phyloP scores from a whole-genome alignment of 2,888 invertebrate genomes.

The Pristionchus exspectatus region DNA sequence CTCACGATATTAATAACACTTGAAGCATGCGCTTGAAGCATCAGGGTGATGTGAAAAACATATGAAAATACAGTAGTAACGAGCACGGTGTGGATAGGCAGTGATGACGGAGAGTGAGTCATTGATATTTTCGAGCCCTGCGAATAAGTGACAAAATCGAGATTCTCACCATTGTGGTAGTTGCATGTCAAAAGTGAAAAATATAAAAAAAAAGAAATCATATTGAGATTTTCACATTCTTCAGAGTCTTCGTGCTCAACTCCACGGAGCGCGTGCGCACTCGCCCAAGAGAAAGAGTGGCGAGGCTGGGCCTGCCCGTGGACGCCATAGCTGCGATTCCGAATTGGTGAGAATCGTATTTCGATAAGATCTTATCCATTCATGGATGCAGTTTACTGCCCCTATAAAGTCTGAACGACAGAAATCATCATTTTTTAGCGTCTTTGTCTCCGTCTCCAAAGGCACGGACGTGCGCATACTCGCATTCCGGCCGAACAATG shows the following conservation, averaged over 20 bases:
- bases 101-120: conserved; percentile 64
- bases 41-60: background rate
- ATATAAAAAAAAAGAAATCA: too few species aligned
- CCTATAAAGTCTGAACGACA: background rate
- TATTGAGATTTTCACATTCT: too few species aligned
- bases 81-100: conserved; percentile 75
- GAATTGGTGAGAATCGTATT: conserved; percentile 6
- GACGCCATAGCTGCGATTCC: conserved; percentile 58
- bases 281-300: conserved; percentile 68
- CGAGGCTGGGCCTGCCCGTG: conserved; percentile 59
- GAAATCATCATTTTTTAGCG: background rate
- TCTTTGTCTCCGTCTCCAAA: conserved; percentile 52
- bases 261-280: conserved; percentile 70
- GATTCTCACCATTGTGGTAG: too few species aligned
- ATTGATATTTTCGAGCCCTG: too few species aligned
- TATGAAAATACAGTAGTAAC: conserved; percentile 32
- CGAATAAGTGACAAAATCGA: too few species aligned
- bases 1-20: too few species aligned
- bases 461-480: conserved; percentile 25
- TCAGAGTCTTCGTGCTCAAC: conserved; percentile 71
- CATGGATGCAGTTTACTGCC: too few species aligned
- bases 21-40: background rate
- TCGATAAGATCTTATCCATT: too few species aligned
- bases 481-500: conserved; percentile 50
- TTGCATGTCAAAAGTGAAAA: too few species aligned